phyloP scores from a whole-genome alignment of 2,113 vertebrate genomes.

The Struthidea cinerea region DNA sequence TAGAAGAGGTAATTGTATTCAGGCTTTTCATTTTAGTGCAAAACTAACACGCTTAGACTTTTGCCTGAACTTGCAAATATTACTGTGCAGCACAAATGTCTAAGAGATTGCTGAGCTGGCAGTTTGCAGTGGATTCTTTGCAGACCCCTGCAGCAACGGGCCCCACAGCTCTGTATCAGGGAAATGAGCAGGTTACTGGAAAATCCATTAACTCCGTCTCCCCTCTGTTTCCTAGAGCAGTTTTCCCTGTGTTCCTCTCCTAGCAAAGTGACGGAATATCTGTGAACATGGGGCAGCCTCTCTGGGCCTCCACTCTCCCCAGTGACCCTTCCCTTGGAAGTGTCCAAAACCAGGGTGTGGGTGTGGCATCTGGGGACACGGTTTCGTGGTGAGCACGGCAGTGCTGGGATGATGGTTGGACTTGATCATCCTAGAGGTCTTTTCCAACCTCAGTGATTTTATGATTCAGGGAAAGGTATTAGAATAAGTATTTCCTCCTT shows the following conservation, averaged over 20 bases:
- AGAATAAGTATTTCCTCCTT: neutral
- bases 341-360: neutral
- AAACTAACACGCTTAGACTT: neutral
- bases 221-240: neutral
- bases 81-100: neutral
- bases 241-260: neutral
- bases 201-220: neutral
- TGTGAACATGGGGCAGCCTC: neutral
- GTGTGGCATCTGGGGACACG: neutral
- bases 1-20: neutral
- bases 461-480: neutral
- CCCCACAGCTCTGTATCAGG: neutral
- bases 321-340: neutral
- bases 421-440: neutral
- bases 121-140: neutral
- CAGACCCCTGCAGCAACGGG: neutral
- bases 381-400: fast-evolving
- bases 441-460: neutral
- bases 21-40: neutral
- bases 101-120: neutral
- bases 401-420: neutral
- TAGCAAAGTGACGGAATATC: neutral
- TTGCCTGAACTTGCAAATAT: neutral
- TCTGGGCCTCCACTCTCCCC: neutral
- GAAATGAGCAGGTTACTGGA: neutral